Base-by-base conservation (phyloP, 2,113 vertebrate species). In the Rhynchomys soricoides region DNA sequence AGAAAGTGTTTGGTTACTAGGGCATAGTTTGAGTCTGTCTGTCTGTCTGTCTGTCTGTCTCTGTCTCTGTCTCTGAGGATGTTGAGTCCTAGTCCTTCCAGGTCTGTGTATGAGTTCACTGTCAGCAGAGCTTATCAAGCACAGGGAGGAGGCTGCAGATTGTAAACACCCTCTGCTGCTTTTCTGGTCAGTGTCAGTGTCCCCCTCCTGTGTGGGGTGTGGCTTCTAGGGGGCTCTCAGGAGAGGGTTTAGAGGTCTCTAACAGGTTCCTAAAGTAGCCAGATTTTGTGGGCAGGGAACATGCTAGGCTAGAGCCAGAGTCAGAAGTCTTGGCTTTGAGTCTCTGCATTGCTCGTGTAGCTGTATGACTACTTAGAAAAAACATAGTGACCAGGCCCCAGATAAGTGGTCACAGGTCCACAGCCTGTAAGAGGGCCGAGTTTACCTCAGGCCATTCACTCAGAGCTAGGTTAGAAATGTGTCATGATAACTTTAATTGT, bases 301-400 rank as follows among this genome's bases (percentile, higher is more conserved):
- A 75, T 21, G 31, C 19, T 59, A 29, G 34, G 13, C 92, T 73
- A 91, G 94, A 93, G 62, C 71, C 26, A 57, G 73, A 89, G 16
- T 73, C 55, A 55, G 71, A 90, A 96, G 74, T 64, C 45, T 12
- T 40, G 66, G 10, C 31, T 95, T 85, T 93, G 74, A 89, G 43
- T 29, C 78, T 79, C 73, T 34, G n/a, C 40, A n/a, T 45, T 68
- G 62, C 15, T 40, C 40, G 48, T 93, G 64, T 0, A 66, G 59
- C 74, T 62, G 1, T 91, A 21, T 90, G 68, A 57, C 26, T 4
- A 62, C 70, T 34, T 64, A 57, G 48, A 40, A 73, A 75, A 89
- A 43, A 37, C 40, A 45, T 78, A 21, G n/a, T 62, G 57, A 43
- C 55, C 3, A 89, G 68, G 29, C 31, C 29, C 62, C 64, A 70